A percentile compares a stretch with the other conserved stretches of the same genome.
These are phyloP conservation scores for Corythucha ciliata DNA, from an alignment of 2,888 invertebrate species.

Conservation along the genomic window DNA sequence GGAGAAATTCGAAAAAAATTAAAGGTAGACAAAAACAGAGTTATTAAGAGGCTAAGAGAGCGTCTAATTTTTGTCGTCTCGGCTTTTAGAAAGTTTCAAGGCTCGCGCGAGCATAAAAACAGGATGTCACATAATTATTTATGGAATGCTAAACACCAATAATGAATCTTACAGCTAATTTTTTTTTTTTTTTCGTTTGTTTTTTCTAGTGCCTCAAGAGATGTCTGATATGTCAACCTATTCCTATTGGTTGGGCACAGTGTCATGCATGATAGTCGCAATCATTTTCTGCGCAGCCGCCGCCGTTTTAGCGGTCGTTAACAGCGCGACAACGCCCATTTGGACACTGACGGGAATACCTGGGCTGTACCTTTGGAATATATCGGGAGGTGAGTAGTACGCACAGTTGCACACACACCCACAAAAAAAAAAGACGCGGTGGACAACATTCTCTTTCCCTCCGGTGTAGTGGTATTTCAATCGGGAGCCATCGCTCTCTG, in stretches of 20 bases:
- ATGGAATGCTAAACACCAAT: too few relatives aligned
- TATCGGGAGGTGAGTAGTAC: conserved; percentile 57
- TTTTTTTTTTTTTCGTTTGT: not conserved
- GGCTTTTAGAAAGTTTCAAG: too few relatives aligned
- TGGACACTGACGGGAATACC: conserved; percentile 56
- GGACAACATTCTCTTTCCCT: not conserved
- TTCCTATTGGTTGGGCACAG: conserved; percentile 66
- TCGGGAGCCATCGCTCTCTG: conserved; percentile 68
- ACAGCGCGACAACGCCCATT: conserved; percentile 65
- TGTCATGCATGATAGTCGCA: conserved; percentile 58
- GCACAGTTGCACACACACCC: too few relatives aligned
- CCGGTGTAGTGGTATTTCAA: conserved; percentile 67
- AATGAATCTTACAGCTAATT: not conserved
- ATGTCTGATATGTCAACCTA: conserved; percentile 57
- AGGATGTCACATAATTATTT: too few relatives aligned
- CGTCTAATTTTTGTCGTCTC: too few relatives aligned
- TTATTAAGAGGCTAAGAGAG: too few relatives aligned
- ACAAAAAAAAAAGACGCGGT: conserved; percentile 1
- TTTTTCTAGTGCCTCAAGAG: conserved; percentile 25
- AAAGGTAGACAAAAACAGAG: too few relatives aligned
- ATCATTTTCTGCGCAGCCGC: conserved; percentile 58
- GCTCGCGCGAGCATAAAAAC: too few relatives aligned
- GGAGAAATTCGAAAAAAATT: too few relatives aligned
- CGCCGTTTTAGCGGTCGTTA: conserved; percentile 67
- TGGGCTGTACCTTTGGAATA: conserved; percentile 69